These are phyloP conservation scores for Eumaeus atala DNA, from an alignment of 1,140 invertebrate genomes.

Conservation along the genomic window DNA sequence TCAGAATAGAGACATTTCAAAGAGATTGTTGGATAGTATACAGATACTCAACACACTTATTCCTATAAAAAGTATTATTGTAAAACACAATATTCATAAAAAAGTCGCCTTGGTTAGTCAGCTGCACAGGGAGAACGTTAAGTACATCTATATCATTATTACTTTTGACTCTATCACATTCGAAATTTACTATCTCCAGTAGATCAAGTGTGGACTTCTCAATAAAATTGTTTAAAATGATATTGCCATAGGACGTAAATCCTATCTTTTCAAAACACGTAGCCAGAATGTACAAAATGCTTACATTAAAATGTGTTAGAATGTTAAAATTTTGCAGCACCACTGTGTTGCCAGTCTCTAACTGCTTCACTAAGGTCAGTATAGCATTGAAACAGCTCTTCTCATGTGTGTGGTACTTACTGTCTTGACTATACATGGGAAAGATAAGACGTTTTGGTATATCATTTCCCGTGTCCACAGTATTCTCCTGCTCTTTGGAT, in stretches of 20 bases:
- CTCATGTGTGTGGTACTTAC: constrained; percentile 49
- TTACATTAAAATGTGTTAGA: constrained; percentile 66
- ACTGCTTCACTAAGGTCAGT: constrained; percentile 35
- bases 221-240: constrained; percentile 46
- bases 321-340: constrained; percentile 52
- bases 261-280: constrained; percentile 59
- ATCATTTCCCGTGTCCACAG: constrained; percentile 29
- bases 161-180: constrained; percentile 41
- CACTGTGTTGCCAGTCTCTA: constrained; percentile 43
- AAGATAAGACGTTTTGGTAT: constrained; percentile 39
- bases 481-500: constrained; percentile 25
- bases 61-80: constrained; percentile 64
- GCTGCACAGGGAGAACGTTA: constrained; percentile 48
- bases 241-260: constrained; percentile 44
- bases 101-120: constrained; percentile 55
- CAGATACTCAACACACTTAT: constrained; percentile 57
- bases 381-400: constrained; percentile 54
- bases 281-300: constrained; percentile 53
- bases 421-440: constrained; percentile 40
- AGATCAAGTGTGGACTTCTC: constrained; percentile 39
- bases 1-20: constrained; percentile 33
- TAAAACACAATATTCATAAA: constrained; percentile 60
- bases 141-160: constrained; percentile 49
- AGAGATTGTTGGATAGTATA: constrained; percentile 48
- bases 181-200: constrained; percentile 40